A percentile compares a stretch with the other conserved stretches of the same genome.
phyloP scores from a whole-genome alignment of 2,797 vertebrate genomes.

The Betta splendens region DNA sequence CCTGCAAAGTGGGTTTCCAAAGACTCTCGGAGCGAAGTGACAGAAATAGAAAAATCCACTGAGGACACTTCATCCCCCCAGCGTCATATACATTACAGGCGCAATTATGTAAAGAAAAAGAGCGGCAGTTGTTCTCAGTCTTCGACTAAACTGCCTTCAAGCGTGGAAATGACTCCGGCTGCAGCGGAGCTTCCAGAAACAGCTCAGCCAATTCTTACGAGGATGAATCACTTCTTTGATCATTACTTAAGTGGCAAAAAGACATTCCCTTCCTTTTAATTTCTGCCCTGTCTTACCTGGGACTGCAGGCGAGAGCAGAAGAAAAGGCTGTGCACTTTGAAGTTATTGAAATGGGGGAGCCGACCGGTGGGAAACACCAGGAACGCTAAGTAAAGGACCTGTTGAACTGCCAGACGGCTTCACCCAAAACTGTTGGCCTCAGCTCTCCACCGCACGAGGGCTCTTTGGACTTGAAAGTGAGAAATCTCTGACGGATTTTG shows the following conservation, averaged over 20 bases:
- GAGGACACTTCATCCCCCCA: slow-evolving; percentile 31
- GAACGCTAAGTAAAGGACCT: slow-evolving; percentile 50
- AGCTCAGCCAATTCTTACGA: slow-evolving; percentile 50
- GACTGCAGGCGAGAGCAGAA: slow-evolving; percentile 56
- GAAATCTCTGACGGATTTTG: slow-evolving; percentile 38
- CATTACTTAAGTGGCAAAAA: slow-evolving; percentile 66
- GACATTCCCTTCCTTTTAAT: slow-evolving; percentile 64
- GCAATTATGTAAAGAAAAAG: slow-evolving; percentile 36
- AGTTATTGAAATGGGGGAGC: slow-evolving; percentile 69
- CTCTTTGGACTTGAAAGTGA: slow-evolving; percentile 29
- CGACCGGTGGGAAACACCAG: slow-evolving; percentile 48
- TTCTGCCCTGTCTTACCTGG: slow-evolving; percentile 62
- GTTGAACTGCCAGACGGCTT: slow-evolving; percentile 41
- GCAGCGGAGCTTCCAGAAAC: slow-evolving; percentile 57
- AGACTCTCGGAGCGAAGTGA: slow-evolving; percentile 38
- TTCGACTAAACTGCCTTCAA: slow-evolving; percentile 57
- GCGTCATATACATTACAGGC: slow-evolving; percentile 50
- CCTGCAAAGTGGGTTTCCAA: slow-evolving; percentile 37
- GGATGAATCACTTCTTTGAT: slow-evolving; percentile 71
- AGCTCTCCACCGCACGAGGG: slow-evolving; percentile 26
- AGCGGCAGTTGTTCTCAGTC: slow-evolving; percentile 24
- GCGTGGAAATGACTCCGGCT: slow-evolving; percentile 60
- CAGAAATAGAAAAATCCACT: slow-evolving; percentile 35
- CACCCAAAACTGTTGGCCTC: slow-evolving; percentile 38
- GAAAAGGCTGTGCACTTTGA: slow-evolving; percentile 66